Conservation (phyloP, 2,797 vertebrate species). For the Microctenopoma lineatum region DNA sequence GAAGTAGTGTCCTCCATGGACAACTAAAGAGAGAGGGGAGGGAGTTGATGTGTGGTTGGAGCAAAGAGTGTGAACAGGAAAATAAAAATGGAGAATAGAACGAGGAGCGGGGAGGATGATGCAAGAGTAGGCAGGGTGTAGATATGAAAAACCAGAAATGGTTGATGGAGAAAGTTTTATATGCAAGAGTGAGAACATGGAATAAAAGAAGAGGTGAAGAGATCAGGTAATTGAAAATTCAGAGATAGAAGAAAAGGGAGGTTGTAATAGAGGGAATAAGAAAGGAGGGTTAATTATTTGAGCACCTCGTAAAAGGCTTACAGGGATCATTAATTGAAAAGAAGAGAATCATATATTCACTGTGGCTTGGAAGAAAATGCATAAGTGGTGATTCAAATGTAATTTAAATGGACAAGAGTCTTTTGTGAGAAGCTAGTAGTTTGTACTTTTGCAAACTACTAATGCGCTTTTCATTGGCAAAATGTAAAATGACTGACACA, state of each 20-base stretch:
- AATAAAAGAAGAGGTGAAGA: slow-evolving; percentile 38
- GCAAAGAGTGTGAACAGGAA: slow-evolving; percentile 39
- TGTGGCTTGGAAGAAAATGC: slow-evolving; percentile 6
- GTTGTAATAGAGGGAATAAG: slow-evolving; percentile 47
- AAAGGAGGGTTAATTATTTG: slow-evolving; percentile 55
- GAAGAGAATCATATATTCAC: slow-evolving; percentile 5
- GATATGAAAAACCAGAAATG: slow-evolving; percentile 27
- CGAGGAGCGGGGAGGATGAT: too few relatives aligned
- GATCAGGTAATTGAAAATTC: slow-evolving; percentile 47
- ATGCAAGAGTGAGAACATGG: slow-evolving; percentile 8
- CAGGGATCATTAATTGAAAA: slow-evolving; percentile 30
- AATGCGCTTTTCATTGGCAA: neutral
- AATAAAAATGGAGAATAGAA: slow-evolving; percentile 7
- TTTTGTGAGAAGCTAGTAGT: neutral
- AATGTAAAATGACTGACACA: neutral
- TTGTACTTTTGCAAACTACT: neutral
- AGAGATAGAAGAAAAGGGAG: slow-evolving; percentile 23
- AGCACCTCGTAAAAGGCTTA: slow-evolving; percentile 36
- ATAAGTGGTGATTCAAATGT: slow-evolving; percentile 3
- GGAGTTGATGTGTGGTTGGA: neutral
- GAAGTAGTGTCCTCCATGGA: slow-evolving; percentile 99
- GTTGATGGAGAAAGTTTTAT: slow-evolving; percentile 12
- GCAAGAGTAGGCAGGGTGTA: neutral
- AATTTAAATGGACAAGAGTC: slow-evolving; percentile 7
- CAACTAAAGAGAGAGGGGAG: slow-evolving; percentile 79